Conservation (phyloP, 1,140 invertebrate genomes). For the Watersipora subatra region DNA sequence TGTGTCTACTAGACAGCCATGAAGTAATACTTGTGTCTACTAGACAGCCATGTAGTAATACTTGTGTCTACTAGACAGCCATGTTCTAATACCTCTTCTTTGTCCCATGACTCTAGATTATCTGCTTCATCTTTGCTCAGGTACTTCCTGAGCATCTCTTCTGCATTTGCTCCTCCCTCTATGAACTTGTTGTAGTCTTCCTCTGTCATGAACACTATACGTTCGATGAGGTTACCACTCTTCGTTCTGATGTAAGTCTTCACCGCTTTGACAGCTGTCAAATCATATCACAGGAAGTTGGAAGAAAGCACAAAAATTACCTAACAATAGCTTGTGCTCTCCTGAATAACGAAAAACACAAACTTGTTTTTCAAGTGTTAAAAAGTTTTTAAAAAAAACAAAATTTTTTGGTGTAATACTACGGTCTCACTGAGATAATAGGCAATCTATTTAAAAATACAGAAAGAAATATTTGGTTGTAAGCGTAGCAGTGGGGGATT, state of each 20-base stretch:
- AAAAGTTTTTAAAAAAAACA: neutral
- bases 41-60: neutral
- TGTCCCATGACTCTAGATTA: slow-evolving; percentile 34
- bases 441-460: neutral
- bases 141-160: slow-evolving; percentile 24
- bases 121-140: slow-evolving; percentile 30
- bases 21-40: neutral
- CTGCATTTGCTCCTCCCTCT: slow-evolving; percentile 8
- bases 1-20: neutral
- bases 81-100: slow-evolving; percentile 19
- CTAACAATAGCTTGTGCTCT: too few species aligned
- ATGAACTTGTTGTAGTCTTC: slow-evolving; percentile 34
- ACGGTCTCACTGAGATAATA: neutral
- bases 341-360: too few species aligned
- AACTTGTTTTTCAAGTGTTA: too few species aligned
- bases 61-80: neutral
- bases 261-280: slow-evolving; percentile 31
- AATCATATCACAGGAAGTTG: slow-evolving; percentile 6
- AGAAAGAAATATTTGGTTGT: too few species aligned
- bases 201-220: slow-evolving; percentile 30
- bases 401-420: neutral
- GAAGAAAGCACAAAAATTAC: neutral
- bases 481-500: too few species aligned
- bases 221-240: slow-evolving; percentile 32
- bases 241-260: slow-evolving; percentile 37